Evolutionary conservation across 2,797 vertebrate species (phyloP).

Genomic region (Echiichthys vipera): DNA sequence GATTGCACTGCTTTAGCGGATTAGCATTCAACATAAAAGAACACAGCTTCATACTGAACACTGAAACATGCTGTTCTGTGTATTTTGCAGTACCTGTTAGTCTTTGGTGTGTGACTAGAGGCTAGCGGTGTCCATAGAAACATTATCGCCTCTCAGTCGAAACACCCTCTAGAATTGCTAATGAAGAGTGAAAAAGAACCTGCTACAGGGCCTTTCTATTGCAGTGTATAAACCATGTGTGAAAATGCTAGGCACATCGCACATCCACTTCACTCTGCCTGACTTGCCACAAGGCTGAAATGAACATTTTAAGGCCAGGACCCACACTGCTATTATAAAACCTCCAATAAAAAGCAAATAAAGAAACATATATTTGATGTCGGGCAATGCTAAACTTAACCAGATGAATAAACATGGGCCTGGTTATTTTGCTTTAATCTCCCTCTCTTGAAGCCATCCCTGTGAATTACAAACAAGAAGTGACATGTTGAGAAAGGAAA

Average conservation of each 20-base stretch:
- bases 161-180: conserved; percentile 66
- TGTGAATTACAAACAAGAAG: conserved; percentile 47
- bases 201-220: conserved; percentile 38
- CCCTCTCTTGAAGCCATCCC: conserved; percentile 23
- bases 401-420: conserved; percentile 17
- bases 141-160: conserved; percentile 60
- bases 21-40: conserved; percentile 7
- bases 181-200: conserved; percentile 65
- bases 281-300: conserved; percentile 57
- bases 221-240: conserved; percentile 43
- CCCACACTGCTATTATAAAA: conserved; percentile 39
- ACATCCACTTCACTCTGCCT: conserved; percentile 36
- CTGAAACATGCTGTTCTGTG: conserved; percentile 12
- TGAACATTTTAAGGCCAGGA: conserved; percentile 49
- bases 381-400: conserved; percentile 30
- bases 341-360: conserved; percentile 56
- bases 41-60: conserved; percentile 19
- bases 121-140: conserved; percentile 34
- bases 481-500: conserved; percentile 19
- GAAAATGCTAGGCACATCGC: conserved; percentile 52
- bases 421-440: conserved; percentile 26
- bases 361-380: conserved; percentile 49
- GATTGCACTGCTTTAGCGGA: conserved; percentile 18
- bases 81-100: conserved; percentile 26
- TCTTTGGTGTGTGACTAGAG: conserved; percentile 35